Conservation (phyloP, 2,113 vertebrate genomes). For the Ceratotherium simum region DNA sequence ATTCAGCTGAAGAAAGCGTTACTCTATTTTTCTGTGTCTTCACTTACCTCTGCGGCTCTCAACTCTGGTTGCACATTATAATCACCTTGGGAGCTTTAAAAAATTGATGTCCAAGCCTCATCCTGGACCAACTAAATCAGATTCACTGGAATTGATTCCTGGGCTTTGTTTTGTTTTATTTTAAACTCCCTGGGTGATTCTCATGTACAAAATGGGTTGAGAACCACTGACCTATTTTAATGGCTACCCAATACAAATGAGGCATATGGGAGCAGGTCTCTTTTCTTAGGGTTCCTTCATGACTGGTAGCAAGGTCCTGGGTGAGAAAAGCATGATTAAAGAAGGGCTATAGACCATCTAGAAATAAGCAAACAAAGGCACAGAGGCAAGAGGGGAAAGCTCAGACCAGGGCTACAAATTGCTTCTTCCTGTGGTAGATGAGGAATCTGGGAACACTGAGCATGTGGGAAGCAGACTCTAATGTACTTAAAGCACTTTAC, state of each 20-base stretch:
- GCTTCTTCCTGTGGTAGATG: neutral
- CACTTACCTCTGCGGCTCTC: neutral
- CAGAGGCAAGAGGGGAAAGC: neutral
- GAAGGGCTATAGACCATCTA: neutral
- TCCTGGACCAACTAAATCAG: neutral
- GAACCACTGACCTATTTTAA: neutral
- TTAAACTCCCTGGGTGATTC: neutral
- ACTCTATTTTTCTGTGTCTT: neutral
- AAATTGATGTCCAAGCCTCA: neutral
- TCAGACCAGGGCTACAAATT: neutral
- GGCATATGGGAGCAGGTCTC: neutral
- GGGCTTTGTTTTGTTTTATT: constrained; percentile 44
- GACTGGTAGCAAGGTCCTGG: neutral
- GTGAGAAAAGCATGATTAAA: constrained; percentile 6
- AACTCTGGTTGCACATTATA: neutral
- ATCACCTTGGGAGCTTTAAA: neutral
- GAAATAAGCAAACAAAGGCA: constrained; percentile 34
- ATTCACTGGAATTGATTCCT: neutral
- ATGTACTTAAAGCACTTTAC: constrained; percentile 30
- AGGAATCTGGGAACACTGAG: neutral
- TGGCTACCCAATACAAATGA: neutral
- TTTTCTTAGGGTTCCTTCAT: constrained; percentile 3
- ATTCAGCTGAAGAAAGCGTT: constrained; percentile 9
- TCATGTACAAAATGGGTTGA: neutral
- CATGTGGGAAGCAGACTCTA: neutral